Base-by-base conservation (phyloP, 2,888 invertebrate genomes). In the Epicampocera succincta region DNA sequence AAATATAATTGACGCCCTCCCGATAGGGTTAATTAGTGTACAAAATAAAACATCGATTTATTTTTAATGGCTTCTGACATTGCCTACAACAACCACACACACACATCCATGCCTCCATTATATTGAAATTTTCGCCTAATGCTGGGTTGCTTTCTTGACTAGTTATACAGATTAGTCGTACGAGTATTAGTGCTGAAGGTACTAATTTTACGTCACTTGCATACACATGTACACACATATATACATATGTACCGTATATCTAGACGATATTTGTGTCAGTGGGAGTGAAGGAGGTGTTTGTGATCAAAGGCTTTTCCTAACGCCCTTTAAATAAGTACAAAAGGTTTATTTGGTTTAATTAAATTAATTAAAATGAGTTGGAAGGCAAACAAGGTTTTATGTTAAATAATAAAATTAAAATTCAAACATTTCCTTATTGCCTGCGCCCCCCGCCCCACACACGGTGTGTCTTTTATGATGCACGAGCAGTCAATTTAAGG, bases 21-120 rank as follows among this genome's bases (percentile, higher is more conserved):
- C 9, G 13, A 15, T 25, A 17, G 40, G 61, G 42, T 54, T 73
- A 63, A 61, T 38, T 19, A 21, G 21, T 5, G 6, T 38, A 38
- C 33, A 17, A 38, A 46, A 13, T 44, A 19, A 6, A 58, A 54
- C 15, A 46, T 65, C 48, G 33, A 66, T 60, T 58, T 66, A n/a
- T 48, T 29, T 19, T 58, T 40, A 48, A 33, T 12, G 19, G 29
- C 15, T 54, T 3, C 44, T 33, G 19, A 19, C 17, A 21, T 58
- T 38, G n/a, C 40, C 5, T 17, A 50, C 29, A 42, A 33, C 8
- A 6, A 15, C n/a, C 12, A n/a, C n/a, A n/a, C n/a, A n/a, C n/a
- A n/a, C n/a, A n/a, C n/a, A n/a, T n/a, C n/a, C n/a, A 44, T 60
- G 68, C 60, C 68, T 75, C 68, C 50, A 75, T 66, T 19, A 13